These are phyloP conservation scores for Dufourea novaeangliae DNA, from an alignment of 1,140 invertebrate genomes.

Conservation along the genomic window DNA sequence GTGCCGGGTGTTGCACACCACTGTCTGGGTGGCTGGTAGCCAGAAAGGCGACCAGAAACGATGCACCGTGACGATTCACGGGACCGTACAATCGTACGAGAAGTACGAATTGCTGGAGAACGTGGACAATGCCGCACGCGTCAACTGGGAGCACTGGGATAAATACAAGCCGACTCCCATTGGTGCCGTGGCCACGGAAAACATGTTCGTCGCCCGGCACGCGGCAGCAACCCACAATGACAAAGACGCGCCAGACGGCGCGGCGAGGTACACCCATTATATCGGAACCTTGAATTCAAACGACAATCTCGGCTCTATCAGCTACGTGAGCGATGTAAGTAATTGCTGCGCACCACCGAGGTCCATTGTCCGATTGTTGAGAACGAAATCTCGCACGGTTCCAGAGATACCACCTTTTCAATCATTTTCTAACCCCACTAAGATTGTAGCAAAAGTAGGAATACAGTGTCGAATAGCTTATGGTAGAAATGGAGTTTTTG, in stretches of 20 bases:
- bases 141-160: constrained; percentile 88
- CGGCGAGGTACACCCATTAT: constrained; percentile 81
- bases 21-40: constrained; percentile 86
- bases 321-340: constrained; percentile 84
- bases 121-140: constrained; percentile 87
- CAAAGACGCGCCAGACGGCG: constrained; percentile 65
- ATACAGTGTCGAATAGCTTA: too few species aligned
- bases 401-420: neutral
- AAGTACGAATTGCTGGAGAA: constrained; percentile 90
- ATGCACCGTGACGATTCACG: constrained; percentile 86
- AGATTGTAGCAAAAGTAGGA: too few species aligned
- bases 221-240: constrained; percentile 65
- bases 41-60: constrained; percentile 79
- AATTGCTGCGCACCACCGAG: constrained; percentile 6
- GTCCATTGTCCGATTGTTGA: neutral
- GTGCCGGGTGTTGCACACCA: constrained; percentile 87
- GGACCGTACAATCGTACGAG: constrained; percentile 83
- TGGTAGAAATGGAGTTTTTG: too few species aligned
- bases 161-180: constrained; percentile 84
- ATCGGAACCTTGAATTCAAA: constrained; percentile 86
- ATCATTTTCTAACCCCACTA: too few species aligned
- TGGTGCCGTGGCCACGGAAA: constrained; percentile 85
- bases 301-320: constrained; percentile 85
- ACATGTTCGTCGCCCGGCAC: constrained; percentile 82
- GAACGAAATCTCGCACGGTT: too few species aligned